Conservation (phyloP, 2,888 invertebrate genomes). For the Euplagia quadripunctaria region DNA sequence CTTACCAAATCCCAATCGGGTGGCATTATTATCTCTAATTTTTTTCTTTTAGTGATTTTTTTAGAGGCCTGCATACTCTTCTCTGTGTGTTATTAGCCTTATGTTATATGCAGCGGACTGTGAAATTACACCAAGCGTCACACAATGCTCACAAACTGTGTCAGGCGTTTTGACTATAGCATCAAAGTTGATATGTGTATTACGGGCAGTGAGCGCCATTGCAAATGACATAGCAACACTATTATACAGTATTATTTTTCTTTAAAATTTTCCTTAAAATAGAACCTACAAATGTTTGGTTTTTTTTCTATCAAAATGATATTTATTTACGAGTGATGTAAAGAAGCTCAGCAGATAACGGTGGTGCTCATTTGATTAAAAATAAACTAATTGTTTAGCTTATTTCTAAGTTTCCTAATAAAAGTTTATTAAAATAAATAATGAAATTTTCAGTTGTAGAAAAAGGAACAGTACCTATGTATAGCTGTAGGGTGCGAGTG, state of each 20-base stretch:
- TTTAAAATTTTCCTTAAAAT: neutral
- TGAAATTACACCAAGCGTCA: neutral
- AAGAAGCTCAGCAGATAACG: too few species aligned
- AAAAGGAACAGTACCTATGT: too few species aligned
- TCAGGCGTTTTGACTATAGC: neutral
- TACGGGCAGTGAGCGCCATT: neutral
- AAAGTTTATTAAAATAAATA: too few species aligned
- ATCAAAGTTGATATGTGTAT: neutral
- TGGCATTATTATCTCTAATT: too few species aligned
- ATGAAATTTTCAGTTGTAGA: too few species aligned
- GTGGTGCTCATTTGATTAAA: too few species aligned
- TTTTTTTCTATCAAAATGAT: neutral
- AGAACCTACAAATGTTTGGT: neutral
- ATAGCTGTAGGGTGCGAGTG: too few species aligned
- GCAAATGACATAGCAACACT: neutral
- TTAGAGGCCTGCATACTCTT: neutral
- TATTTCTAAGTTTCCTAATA: too few species aligned
- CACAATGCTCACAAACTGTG: constrained; percentile 1
- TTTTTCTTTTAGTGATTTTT: too few species aligned
- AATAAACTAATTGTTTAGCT: too few species aligned
- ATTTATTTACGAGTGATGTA: too few species aligned
- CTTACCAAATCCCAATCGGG: too few species aligned
- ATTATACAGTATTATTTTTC: neutral
- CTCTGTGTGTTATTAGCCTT: neutral
- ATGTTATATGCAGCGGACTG: neutral